Evolutionary conservation across 2,113 vertebrate species (phyloP).

Genomic region (Cephalopterus ornatus): DNA sequence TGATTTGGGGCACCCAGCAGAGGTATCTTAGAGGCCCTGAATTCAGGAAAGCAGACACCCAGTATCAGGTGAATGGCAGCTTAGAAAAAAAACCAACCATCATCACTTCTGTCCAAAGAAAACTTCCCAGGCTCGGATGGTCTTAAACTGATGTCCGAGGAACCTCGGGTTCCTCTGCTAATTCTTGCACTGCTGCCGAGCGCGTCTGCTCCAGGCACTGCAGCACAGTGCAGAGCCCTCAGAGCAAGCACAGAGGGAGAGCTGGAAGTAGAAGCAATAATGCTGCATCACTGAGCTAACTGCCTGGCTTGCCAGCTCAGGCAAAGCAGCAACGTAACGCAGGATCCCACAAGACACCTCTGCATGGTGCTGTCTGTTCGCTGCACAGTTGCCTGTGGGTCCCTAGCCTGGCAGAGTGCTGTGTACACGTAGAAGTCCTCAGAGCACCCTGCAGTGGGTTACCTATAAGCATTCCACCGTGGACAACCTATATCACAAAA

Average conservation of each 20-base stretch:
- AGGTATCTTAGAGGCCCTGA: not conserved
- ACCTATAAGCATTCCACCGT: not conserved
- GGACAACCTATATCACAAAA: not conserved
- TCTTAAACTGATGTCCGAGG: not conserved
- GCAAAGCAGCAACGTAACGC: not conserved
- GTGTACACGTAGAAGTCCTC: not conserved
- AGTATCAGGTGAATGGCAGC: not conserved
- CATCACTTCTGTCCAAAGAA: not conserved
- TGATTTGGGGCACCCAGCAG: not conserved
- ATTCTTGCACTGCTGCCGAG: not conserved
- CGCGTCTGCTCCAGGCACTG: not conserved
- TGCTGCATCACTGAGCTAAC: not conserved
- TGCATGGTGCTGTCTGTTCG: not conserved
- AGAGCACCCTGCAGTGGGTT: not conserved
- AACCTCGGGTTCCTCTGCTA: not conserved
- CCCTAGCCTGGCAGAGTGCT: rapidly evolving
- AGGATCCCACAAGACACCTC: rapidly evolving
- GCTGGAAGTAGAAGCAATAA: not conserved
- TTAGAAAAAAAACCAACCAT: not conserved
- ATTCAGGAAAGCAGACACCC: not conserved
- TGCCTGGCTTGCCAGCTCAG: not conserved
- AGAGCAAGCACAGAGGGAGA: not conserved
- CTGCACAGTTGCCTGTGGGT: not conserved
- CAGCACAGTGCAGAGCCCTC: not conserved
- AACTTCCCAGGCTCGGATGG: not conserved